Evolutionary conservation across 2,113 vertebrate genomes (phyloP).

Genomic region (Chaetops frenatus): DNA sequence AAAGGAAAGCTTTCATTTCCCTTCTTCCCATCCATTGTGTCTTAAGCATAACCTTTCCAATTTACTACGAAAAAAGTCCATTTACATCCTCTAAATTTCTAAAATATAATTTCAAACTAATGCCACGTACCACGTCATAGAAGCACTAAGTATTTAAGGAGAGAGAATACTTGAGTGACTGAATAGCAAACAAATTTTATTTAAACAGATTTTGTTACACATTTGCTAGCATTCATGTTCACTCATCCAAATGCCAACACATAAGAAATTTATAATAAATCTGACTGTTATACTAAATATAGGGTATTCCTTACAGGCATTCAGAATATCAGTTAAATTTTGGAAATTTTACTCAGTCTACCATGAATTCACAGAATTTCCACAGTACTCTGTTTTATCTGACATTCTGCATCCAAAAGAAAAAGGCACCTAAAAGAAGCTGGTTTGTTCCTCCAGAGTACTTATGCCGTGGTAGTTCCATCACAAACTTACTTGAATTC

Average conservation of each 20-base stretch:
- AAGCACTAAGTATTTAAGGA: not conserved
- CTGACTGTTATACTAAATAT: not conserved
- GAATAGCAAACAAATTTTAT: not conserved
- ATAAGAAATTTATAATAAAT: not conserved
- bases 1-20: not conserved
- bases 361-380: not conserved
- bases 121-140: not conserved
- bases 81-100: not conserved
- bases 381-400: not conserved
- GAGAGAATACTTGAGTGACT: not conserved
- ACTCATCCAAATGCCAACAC: not conserved
- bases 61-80: not conserved
- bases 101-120: not conserved
- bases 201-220: not conserved
- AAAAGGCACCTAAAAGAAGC: not conserved
- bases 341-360: not conserved
- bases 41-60: not conserved
- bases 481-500: conserved; percentile 1
- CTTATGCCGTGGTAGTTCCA: not conserved
- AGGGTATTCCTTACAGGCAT: not conserved
- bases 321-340: not conserved
- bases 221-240: not conserved
- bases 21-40: rapidly evolving
- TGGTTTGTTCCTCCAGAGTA: not conserved
- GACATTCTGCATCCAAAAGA: not conserved